Conservation (phyloP, 2,797 vertebrate genomes). For the Pyrocephalus nanus region DNA sequence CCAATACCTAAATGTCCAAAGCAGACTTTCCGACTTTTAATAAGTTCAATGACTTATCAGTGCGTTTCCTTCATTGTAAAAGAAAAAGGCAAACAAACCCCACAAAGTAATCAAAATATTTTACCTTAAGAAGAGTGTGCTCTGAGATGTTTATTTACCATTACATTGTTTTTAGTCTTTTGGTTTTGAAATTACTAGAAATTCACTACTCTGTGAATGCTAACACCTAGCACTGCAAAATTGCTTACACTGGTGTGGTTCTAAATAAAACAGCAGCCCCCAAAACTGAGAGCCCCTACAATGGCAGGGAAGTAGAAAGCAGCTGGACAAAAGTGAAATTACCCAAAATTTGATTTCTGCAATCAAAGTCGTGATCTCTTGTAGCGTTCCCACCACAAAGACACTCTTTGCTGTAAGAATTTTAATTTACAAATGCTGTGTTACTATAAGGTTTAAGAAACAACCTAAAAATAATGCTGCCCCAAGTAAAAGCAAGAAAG, state of each 20-base stretch:
- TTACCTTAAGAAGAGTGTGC: neutral
- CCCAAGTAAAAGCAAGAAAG: neutral
- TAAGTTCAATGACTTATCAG: neutral
- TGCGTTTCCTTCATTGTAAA: neutral
- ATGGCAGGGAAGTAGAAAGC: neutral
- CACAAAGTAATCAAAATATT: neutral
- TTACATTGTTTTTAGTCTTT: neutral
- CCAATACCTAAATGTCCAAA: neutral
- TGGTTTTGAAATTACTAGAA: neutral
- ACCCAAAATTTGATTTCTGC: neutral
- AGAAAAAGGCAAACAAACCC: neutral
- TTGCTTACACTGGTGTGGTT: neutral
- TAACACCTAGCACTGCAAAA: neutral
- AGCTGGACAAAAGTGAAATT: neutral
- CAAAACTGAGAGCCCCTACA: neutral
- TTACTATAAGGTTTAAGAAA: neutral
- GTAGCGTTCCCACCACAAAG: neutral
- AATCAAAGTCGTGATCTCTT: neutral
- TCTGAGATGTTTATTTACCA: neutral
- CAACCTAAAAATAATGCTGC: neutral
- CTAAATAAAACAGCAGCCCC: neutral
- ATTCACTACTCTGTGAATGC: neutral
- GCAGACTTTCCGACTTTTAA: neutral
- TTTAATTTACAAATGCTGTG: neutral
- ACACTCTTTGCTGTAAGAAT: neutral